Evolutionary conservation across 2,113 vertebrate species (phyloP), one percentile per base, ranked within the genome.

Genomic region (Andinoacara biseriatus): DNA sequence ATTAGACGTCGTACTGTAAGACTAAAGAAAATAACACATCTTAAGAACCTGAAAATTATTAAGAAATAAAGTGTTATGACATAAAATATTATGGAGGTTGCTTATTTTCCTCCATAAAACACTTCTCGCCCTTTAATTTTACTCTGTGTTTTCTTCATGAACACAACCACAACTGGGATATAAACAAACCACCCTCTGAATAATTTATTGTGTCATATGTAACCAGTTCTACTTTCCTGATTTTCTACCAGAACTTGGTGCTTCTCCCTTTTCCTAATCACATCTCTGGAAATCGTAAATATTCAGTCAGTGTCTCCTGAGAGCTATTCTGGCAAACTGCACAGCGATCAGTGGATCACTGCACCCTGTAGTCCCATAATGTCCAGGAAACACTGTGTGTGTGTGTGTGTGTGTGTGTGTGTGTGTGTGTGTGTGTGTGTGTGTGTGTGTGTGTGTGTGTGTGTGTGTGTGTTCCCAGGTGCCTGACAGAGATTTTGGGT

Each of bases 401-500:
- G 18, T 60, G 46, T 72, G 33, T 46, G 33, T 78, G 78, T 72
- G 54, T 74, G 61, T 43, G n/a, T 52, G 63, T 85, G 67, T 65
- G 61, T 77, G 63, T 67, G 43, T 46, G 43, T 46, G 43, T 46
- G 43, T 31, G 15, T 10, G 7, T 18, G 43, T 46, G 43, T 46
- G 31, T 81, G 78, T 62, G 54, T 77, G 61, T 35, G n/a, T 58
- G 63, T 85, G 63, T 63, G 61, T 74, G 60, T 62, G 24, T 59
- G 58, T 59, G 58, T 29, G 58, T 1, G 0, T 61, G 38, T 38
- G 56, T 57, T 35, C 40, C 81, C 76, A 85, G 31, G 83, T 85
- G 57, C 10, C 58, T 76, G 49, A 65, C 79, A 80, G 13, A n/a
- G 24, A 49, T 85, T 26, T 24, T 54, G 65, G 60, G 72, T 90